Evolutionary conservation across 2,888 invertebrate species (phyloP).

Genomic region (Formica aserva): DNA sequence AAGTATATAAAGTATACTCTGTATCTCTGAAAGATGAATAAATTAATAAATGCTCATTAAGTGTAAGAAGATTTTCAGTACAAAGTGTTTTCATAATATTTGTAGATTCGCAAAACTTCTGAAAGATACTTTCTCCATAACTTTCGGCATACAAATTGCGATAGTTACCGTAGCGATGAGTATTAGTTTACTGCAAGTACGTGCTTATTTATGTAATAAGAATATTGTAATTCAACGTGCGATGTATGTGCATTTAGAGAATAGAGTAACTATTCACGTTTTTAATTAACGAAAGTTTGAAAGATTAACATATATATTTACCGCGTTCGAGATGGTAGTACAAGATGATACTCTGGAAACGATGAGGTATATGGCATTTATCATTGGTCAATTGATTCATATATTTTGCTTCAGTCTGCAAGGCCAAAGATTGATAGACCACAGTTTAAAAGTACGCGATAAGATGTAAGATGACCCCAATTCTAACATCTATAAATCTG

Average conservation of each 20-base stretch:
- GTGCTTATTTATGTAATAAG: background rate
- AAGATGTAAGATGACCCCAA: constrained; percentile 39
- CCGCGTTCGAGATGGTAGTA: background rate
- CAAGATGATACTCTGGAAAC: background rate
- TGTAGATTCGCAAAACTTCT: constrained; percentile 2
- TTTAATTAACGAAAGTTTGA: background rate
- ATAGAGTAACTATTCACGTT: background rate
- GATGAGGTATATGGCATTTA: background rate
- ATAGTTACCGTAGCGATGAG: background rate
- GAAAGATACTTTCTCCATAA: background rate
- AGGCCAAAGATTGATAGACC: constrained; percentile 57
- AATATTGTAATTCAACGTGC: background rate
- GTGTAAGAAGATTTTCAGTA: background rate
- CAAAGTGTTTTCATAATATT: background rate
- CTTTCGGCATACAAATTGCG: background rate
- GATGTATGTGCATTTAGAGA: background rate
- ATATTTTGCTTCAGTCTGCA: constrained; percentile 40
- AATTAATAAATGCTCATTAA: background rate
- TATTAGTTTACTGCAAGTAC: constrained; percentile 16
- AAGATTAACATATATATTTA: background rate
- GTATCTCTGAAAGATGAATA: background rate
- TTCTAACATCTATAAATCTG: background rate
- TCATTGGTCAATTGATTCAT: constrained; percentile 47
- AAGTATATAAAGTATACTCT: background rate
- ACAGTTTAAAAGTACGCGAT: constrained; percentile 15